Evolutionary conservation across 2,888 invertebrate species (phyloP), one percentile per base, ranked within the genome.

Genomic region (Amiota communis): DNA sequence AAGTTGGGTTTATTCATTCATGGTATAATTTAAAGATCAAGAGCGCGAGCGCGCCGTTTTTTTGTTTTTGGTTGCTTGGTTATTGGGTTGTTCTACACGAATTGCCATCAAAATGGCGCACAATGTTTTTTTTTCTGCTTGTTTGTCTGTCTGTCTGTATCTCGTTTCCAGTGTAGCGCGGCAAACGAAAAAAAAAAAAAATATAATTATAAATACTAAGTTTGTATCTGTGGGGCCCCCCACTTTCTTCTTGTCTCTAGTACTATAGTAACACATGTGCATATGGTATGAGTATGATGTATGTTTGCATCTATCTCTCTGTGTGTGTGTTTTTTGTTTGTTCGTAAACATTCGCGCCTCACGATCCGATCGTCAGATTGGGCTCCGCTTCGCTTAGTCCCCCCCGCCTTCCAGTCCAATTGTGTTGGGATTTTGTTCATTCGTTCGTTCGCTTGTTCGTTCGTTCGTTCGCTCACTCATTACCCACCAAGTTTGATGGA

Each of bases 391-490:
- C 46, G 17, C 23, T 72, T 74, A 59, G 72, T 47, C 65, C 23
- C 68, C 74, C 63, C 76, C 77, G 77, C 78, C 75, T 77, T 73
- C 8, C 79, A 77, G 80, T 6, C 36, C 36, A 36, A 36, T 36
- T 36, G 36, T 36, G 6, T 36, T 36, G 36, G 36, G 36, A 36
- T 36, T 36, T 36, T 36, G 36, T 36, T 36, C 36, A 36, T 36
- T 36, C 81, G 81, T 79, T 82, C 76, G 82, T 81, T 79, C 76
- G 79, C 17, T 13, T 4, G 49, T 15, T 61, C 81, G 80, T 78
- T 81, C 77, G 78, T 76, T 77, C 80, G 80, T 6, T 6, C 77
- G 77, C 79, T 73, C 56, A 56, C 79, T 73, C 56, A 56, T 73
- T 70, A 53, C 61, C 59, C 72, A 46, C n/a, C 59, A 72, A 65